Base-by-base conservation (phyloP, 2,113 vertebrate genomes). In the Spermophilus dauricus region DNA sequence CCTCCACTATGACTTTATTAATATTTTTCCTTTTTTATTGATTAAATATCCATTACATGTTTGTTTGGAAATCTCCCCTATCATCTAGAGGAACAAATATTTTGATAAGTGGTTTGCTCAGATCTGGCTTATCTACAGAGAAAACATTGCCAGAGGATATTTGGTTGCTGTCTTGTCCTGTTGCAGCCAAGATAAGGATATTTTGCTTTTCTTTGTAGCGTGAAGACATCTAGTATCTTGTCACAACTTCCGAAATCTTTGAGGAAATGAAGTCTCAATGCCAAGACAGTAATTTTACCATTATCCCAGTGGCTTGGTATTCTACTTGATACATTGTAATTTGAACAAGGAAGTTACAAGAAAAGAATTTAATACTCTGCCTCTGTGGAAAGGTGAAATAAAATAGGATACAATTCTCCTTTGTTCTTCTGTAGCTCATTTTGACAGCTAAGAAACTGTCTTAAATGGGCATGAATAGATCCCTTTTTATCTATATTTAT, bases 291-390 rank as follows among this genome's bases (percentile, higher is more conserved):
- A 78, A 42, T 82, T 70, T 96, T 58, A 16, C 89, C 95, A 93
- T 73, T 89, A 45, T 97, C 48, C 83, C 94, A 26, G 12, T 89
- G 78, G 86, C 13, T 0, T 51, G 10, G 0, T 30, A 65, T 93
- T 82, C 96, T 86, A 48, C 45, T 51, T 32, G 0, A 20, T 13
- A 0, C 0, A 0, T n/a, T 81, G 80, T 58, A n/a, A 4, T 97
- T 97, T 83, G 96, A 94, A 32, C 75, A 86, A 97, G 97, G 83
- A 96, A 95, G 90, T 67, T 97, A 30, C 53, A 82, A 85, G 92
- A 65, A 85, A 97, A 86, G 72, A 45, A 78, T 93, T 88, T 93
- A 34, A 30, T 24, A 1, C 11, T 39, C 34, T n/a, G 48, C 42
- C 39, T 89, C 26, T 16, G 24, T n/a, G 1, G 89, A 89, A 94